Evolutionary conservation across 2,888 invertebrate species (phyloP).

Genomic region (Tryphoninae sp.): DNA sequence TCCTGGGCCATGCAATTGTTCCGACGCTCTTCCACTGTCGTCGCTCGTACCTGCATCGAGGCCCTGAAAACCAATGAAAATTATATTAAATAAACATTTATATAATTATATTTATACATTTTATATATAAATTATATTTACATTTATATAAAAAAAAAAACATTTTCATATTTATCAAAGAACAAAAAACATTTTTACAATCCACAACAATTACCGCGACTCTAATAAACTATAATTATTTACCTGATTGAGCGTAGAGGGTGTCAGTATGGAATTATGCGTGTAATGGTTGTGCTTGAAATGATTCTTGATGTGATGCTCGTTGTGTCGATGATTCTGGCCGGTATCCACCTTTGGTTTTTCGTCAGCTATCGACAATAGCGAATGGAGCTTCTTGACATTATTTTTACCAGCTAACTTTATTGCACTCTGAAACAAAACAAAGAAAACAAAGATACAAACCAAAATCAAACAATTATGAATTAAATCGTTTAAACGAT

Average conservation of each 20-base stretch:
- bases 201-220: background rate
- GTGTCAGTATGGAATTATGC: slow-evolving; percentile 81
- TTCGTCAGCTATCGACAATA: slow-evolving; percentile 83
- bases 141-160: no score
- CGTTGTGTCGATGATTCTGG: slow-evolving; percentile 82
- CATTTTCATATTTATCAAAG: slow-evolving; percentile 8
- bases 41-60: slow-evolving; percentile 92
- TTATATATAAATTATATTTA: no score
- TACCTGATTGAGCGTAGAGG: slow-evolving; percentile 80
- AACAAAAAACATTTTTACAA: background rate
- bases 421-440: slow-evolving; percentile 83
- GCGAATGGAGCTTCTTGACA: slow-evolving; percentile 83
- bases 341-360: slow-evolving; percentile 84
- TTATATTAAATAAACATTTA: slow-evolving; percentile 30
- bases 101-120: no score
- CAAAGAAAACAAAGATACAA: background rate
- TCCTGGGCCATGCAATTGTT: slow-evolving; percentile 89
- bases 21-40: slow-evolving; percentile 92
- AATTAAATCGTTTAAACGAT: background rate
- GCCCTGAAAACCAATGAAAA: slow-evolving; percentile 82
- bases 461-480: slow-evolving; percentile 4
- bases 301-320: slow-evolving; percentile 80
- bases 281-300: slow-evolving; percentile 80
- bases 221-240: background rate
- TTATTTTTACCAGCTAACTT: slow-evolving; percentile 84